Conservation (phyloP, 2,888 invertebrate species). For the Rapana venosa region DNA sequence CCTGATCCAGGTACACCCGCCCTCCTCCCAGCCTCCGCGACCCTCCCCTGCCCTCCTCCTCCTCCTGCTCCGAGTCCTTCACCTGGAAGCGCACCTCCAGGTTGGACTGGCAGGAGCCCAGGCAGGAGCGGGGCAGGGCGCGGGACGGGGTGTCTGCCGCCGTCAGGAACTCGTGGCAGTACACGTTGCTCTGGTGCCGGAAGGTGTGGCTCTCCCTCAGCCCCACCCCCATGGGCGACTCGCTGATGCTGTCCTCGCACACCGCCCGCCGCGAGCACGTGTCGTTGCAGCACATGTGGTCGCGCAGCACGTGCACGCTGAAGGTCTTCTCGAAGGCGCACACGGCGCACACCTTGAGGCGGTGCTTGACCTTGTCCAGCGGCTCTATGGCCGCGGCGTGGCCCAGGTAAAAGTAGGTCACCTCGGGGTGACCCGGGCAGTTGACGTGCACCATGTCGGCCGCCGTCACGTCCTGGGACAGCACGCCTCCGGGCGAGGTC, state of each 20-base stretch:
- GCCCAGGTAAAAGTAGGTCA: conserved; percentile 53
- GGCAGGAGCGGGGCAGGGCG: conserved; percentile 43
- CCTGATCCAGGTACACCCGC: conserved; percentile 46
- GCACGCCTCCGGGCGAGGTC: conserved; percentile 34
- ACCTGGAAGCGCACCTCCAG: conserved; percentile 52
- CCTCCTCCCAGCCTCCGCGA: neutral
- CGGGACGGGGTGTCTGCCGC: conserved; percentile 44
- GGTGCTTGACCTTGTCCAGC: conserved; percentile 51
- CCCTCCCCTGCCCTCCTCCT: neutral
- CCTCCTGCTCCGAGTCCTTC: conserved; percentile 41
- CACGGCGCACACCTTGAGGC: conserved; percentile 52
- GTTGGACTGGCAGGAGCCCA: conserved; percentile 51
- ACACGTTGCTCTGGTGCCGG: conserved; percentile 52
- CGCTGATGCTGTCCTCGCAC: conserved; percentile 40
- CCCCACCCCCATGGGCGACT: conserved; percentile 30
- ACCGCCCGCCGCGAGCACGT: conserved; percentile 46
- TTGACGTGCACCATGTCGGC: conserved; percentile 53
- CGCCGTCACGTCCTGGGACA: conserved; percentile 1
- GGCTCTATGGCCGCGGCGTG: conserved; percentile 43
- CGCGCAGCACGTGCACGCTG: conserved; percentile 47
- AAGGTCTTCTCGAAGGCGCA: conserved; percentile 54
- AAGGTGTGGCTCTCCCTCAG: conserved; percentile 48
- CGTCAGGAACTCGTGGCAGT: conserved; percentile 56
- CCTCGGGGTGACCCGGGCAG: conserved; percentile 55
- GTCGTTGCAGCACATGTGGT: conserved; percentile 54